phyloP scores from a whole-genome alignment of 2,797 vertebrate species.

The Spinibarbus caldwelli region DNA sequence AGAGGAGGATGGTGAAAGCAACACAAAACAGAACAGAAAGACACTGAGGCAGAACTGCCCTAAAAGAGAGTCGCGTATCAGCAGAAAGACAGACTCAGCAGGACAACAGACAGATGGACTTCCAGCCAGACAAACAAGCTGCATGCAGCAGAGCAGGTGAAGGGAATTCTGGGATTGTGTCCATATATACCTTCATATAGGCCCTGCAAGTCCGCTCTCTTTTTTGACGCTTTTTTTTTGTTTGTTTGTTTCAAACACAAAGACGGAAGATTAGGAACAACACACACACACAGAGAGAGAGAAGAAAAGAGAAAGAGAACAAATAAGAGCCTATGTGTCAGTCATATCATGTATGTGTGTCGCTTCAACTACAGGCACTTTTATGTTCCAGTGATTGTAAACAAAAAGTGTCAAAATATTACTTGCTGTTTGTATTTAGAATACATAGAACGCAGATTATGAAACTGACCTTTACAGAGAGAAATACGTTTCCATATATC shows the following conservation, averaged over 20 bases:
- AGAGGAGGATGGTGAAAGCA: constrained; percentile 27
- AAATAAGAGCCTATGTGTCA: constrained; percentile 42
- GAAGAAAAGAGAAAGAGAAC: constrained; percentile 56
- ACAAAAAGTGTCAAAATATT: background rate
- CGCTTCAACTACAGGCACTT: background rate
- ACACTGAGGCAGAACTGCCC: constrained; percentile 54
- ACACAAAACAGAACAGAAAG: constrained; percentile 22
- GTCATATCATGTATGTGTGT: constrained; percentile 36
- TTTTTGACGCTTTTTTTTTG: constrained; percentile 97
- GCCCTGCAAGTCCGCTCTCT: constrained; percentile 99
- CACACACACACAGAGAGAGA: constrained; percentile 51
- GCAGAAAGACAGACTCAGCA: constrained; percentile 33
- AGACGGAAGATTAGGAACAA: constrained; percentile 66
- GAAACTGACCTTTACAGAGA: background rate
- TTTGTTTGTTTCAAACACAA: constrained; percentile 73
- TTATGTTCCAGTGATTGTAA: background rate
- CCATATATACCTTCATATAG: constrained; percentile 96
- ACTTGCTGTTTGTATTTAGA: background rate
- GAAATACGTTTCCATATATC: background rate
- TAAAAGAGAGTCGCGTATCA: constrained; percentile 45
- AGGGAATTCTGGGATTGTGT: constrained; percentile 77
- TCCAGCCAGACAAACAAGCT: constrained; percentile 58
- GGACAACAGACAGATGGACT: constrained; percentile 63
- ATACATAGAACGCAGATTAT: background rate
- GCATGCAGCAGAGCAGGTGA: constrained; percentile 81